Evolutionary conservation across 2,113 vertebrate genomes (phyloP), one percentile per base, ranked within the genome.

Genomic region (Gymnobelideus leadbeateri): DNA sequence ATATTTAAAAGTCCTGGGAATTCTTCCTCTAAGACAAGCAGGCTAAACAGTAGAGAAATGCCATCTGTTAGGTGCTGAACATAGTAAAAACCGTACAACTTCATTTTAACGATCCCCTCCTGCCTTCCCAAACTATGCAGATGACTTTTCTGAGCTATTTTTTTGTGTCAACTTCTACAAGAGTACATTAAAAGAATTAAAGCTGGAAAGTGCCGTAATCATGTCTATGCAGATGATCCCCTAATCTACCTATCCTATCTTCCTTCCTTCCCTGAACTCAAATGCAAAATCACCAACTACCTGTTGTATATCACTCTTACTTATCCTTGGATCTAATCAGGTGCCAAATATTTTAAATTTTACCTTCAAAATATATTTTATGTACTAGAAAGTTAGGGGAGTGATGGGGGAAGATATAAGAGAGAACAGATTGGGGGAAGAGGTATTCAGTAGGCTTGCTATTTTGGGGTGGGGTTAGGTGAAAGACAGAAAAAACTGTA

Each of bases 1-100:
- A 50, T 57, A 51, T 92, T 90, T 47, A 26, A 84, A 96, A 94
- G 19, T 0, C 2, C 55, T 51, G 28, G 11, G 12, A 90, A 68
- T 91, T 53, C 0, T 21, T 51, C 9, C 93, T 97, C 93, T 91
- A 23, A 8, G 26, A 93, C 61, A 47, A 46, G 0, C 94, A 93
- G 43, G 90, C 89, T 90, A 92, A 90, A 89, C 21, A 12, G 89
- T 89, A 43, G 0, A 92, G 3, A 3, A 89, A 89, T n/a, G 51
- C 21, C 46, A 21, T 50, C 23, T 47, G 5, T 77, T 95, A 53
- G 51, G 21, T 91, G 12, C 23, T 89, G 84, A 89, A 24, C 50
- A 61, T 55, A 92, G 9, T 91, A 6, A 61, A 89, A 37, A 93
- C 8, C 57, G 21, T 28, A 37, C 46, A 25, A 12, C 49, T 25